Evolutionary conservation across 2,113 vertebrate species (phyloP).

Genomic region (Cathartes aura): DNA sequence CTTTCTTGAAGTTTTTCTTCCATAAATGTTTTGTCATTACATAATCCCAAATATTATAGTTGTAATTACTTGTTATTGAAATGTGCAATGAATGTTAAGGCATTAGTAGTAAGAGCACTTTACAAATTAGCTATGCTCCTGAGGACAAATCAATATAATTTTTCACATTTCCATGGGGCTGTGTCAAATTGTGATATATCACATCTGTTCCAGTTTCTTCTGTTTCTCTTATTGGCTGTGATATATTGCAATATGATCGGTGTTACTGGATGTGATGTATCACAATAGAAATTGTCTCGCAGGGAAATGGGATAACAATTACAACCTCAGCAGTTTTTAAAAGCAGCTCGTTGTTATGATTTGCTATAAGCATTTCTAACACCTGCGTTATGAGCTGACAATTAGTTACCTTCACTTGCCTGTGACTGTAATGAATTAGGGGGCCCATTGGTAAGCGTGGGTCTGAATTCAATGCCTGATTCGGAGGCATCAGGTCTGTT

Average conservation of each 20-base stretch:
- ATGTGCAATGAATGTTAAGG: neutral
- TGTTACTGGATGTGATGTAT: neutral
- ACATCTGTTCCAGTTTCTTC: neutral
- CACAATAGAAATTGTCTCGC: neutral
- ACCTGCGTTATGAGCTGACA: neutral
- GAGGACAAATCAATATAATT: neutral
- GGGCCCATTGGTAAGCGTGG: fast-evolving
- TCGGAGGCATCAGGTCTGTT: neutral
- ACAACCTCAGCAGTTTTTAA: neutral
- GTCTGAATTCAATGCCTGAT: neutral
- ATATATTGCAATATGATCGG: neutral
- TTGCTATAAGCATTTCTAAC: neutral
- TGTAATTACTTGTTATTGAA: conserved; percentile 43
- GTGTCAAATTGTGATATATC: neutral
- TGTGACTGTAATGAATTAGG: neutral
- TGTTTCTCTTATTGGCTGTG: neutral
- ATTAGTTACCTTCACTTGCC: neutral
- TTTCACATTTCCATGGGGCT: neutral
- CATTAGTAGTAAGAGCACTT: neutral
- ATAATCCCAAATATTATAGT: conserved; percentile 30
- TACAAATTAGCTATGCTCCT: neutral
- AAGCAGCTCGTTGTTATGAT: neutral
- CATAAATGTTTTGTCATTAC: conserved; percentile 42
- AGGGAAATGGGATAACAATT: neutral
- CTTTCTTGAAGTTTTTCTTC: conserved; percentile 54